These are phyloP conservation scores for Sebastes diaconus DNA, from an alignment of 2,797 vertebrate species.

Conservation along the genomic window DNA sequence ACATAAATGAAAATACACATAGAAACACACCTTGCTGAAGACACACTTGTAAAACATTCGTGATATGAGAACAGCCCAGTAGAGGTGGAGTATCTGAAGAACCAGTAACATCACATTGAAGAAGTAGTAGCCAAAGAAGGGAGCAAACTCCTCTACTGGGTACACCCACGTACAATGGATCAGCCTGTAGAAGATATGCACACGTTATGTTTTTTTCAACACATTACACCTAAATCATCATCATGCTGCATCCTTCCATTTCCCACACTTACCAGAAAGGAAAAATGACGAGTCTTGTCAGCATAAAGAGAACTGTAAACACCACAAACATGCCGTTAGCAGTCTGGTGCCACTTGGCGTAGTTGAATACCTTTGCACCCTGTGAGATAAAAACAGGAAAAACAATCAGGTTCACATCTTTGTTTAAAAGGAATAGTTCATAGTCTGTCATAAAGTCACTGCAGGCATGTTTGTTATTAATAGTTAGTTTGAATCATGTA, in stretches of 20 bases:
- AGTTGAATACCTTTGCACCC: conserved; percentile 94
- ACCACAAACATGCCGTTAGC: conserved; percentile 87
- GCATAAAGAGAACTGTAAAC: conserved; percentile 85
- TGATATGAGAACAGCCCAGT: conserved; percentile 89
- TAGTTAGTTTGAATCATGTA: neutral
- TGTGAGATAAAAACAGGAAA: conserved; percentile 55
- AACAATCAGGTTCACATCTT: neutral
- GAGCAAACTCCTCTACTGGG: conserved; percentile 79
- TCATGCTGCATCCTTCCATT: neutral
- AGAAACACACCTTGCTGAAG: conserved; percentile 81
- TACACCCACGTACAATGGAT: conserved; percentile 88
- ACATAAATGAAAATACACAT: neutral
- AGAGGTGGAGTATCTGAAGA: conserved; percentile 88
- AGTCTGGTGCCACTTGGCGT: conserved; percentile 85
- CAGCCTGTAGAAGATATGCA: conserved; percentile 78
- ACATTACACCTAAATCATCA: neutral
- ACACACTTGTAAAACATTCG: conserved; percentile 88
- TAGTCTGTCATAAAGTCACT: neutral
- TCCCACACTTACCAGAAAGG: conserved; percentile 90
- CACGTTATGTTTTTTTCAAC: neutral
- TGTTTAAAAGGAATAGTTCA: neutral
- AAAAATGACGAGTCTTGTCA: conserved; percentile 90
- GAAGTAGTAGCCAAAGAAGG: conserved; percentile 90
- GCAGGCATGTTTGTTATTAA: neutral
- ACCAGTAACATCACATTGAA: conserved; percentile 86